phyloP scores from a whole-genome alignment of 1,140 invertebrate species.

The Drosophila repletoides region DNA sequence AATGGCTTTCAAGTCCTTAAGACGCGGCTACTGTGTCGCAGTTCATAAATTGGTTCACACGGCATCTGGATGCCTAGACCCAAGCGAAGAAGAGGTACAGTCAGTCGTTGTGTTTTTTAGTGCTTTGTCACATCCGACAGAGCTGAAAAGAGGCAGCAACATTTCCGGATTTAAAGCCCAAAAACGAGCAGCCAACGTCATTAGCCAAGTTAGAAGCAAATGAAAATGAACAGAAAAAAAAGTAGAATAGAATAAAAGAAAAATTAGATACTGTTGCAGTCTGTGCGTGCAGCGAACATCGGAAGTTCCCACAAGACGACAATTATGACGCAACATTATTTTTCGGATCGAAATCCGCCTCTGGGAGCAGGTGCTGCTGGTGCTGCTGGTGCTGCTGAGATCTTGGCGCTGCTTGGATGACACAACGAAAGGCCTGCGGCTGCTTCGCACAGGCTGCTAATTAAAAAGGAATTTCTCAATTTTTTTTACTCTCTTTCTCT shows the following conservation, averaged over 20 bases:
- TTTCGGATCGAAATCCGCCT: constrained; percentile 46
- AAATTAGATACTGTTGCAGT: constrained; percentile 40
- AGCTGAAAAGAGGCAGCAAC: constrained; percentile 13
- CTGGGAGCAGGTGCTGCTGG: not conserved
- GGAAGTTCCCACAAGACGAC: constrained; percentile 71
- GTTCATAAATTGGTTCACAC: constrained; percentile 55
- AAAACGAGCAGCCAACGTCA: constrained; percentile 71
- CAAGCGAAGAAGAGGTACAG: not conserved
- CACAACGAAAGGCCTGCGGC: constrained; percentile 20
- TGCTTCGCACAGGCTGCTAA: constrained; percentile 59
- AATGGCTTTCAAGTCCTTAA: constrained; percentile 36
- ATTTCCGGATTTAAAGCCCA: constrained; percentile 67
- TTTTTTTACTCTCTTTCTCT: constrained; percentile 1
- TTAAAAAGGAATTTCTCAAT: constrained; percentile 73
- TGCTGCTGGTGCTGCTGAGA: constrained; percentile 1
- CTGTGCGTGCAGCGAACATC: constrained; percentile 29
- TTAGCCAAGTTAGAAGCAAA: constrained; percentile 46
- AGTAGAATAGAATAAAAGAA: constrained; percentile 2
- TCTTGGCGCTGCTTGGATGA: constrained; percentile 17
- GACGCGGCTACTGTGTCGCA: constrained; percentile 9
- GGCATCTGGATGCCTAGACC: constrained; percentile 12
- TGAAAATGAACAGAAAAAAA: constrained; percentile 1
- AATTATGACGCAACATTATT: constrained; percentile 77
- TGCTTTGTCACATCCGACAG: constrained; percentile 68
- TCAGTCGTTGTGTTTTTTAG: not conserved